Evolutionary conservation across 1,140 invertebrate genomes (phyloP).

Genomic region (Ostrea edulis): DNA sequence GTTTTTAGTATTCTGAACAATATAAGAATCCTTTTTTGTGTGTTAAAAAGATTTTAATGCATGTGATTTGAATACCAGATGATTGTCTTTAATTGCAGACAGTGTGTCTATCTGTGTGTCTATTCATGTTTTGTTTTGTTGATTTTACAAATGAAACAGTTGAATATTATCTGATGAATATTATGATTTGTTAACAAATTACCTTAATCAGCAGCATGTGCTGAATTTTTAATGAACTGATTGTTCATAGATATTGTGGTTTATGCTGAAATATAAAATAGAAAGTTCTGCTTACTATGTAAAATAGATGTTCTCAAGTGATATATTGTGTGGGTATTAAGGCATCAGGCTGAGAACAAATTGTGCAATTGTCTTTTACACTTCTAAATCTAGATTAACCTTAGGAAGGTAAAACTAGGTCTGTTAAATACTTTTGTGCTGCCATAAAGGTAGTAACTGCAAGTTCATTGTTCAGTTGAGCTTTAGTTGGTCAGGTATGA

Average conservation of each 20-base stretch:
- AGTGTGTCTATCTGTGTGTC: neutral
- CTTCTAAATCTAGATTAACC: neutral
- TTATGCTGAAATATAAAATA: neutral
- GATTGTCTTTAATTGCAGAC: neutral
- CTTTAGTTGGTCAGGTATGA: neutral
- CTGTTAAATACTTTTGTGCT: neutral
- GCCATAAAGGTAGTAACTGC: neutral
- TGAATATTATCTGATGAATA: no score
- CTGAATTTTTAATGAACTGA: neutral
- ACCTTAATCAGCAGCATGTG: no score
- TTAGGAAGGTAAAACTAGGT: slow-evolving; percentile 6
- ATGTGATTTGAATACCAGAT: neutral
- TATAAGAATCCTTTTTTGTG: neutral
- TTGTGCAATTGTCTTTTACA: neutral
- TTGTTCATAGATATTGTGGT: neutral
- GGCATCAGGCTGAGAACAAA: neutral
- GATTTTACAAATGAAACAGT: no score
- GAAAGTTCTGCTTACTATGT: slow-evolving; percentile 6
- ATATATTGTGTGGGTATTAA: neutral
- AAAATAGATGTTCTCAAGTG: neutral
- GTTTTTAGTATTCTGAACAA: neutral
- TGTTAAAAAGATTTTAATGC: neutral
- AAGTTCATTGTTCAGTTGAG: neutral
- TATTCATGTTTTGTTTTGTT: no score
- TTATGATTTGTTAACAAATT: no score